These are phyloP conservation scores for Glaucomys volans DNA, from an alignment of 2,113 vertebrate species.

Conservation along the genomic window DNA sequence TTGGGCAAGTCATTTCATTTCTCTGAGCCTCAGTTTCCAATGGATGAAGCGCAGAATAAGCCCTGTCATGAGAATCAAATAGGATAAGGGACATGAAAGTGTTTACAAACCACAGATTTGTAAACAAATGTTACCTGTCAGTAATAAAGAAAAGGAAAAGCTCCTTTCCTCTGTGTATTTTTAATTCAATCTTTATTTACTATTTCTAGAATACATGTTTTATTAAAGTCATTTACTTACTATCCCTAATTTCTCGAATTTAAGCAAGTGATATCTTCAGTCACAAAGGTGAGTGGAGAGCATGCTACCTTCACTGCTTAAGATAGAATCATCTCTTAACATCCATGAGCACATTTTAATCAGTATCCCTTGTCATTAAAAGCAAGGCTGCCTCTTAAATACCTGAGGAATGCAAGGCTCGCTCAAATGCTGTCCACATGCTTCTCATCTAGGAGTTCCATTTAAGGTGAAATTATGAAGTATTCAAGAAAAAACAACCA, in stretches of 20 bases:
- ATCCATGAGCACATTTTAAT: conserved; percentile 1
- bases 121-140: background rate
- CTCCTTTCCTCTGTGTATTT: conserved; percentile 41
- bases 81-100: background rate
- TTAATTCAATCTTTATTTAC: background rate
- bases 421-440: background rate
- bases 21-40: background rate
- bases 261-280: background rate
- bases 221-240: conserved; percentile 5
- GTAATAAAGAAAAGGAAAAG: conserved; percentile 27
- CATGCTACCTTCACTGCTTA: background rate
- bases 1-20: background rate
- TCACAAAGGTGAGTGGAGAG: background rate
- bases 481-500: background rate
- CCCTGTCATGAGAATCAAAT: background rate
- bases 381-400: background rate
- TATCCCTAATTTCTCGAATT: conserved; percentile 42
- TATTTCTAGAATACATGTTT: conserved; percentile 7
- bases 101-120: background rate
- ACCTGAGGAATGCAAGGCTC: background rate
- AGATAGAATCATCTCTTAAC: background rate
- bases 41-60: background rate
- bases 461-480: background rate
- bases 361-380: background rate
- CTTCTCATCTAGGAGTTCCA: background rate